Evolutionary conservation across 2,888 invertebrate genomes (phyloP).

Genomic region (Melinopterus prodromus): DNA sequence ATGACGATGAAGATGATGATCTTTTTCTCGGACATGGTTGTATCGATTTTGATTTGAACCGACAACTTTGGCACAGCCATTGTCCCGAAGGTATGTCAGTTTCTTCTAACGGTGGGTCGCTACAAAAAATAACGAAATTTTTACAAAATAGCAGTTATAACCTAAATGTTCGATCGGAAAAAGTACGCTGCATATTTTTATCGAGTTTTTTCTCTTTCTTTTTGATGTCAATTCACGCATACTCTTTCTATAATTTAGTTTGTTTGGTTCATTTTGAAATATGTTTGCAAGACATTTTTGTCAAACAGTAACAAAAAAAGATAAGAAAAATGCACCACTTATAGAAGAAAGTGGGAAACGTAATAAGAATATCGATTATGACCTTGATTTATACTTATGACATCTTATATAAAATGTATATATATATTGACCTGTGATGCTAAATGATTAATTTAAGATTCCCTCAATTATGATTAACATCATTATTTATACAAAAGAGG

Average conservation of each 20-base stretch:
- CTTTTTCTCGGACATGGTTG: slow-evolving; percentile 54
- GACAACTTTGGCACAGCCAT: slow-evolving; percentile 91
- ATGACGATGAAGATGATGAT: slow-evolving; percentile 49
- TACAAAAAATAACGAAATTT: slow-evolving; percentile 53
- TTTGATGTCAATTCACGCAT: too few relatives aligned
- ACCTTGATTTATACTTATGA: neutral
- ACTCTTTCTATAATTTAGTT: too few relatives aligned
- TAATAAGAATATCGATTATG: neutral
- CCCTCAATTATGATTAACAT: neutral
- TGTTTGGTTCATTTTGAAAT: too few relatives aligned
- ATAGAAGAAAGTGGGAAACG: neutral
- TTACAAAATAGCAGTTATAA: too few relatives aligned
- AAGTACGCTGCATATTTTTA: too few relatives aligned
- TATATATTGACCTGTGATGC: too few relatives aligned
- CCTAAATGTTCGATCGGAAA: too few relatives aligned
- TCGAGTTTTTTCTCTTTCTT: too few relatives aligned
- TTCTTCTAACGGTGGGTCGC: slow-evolving; percentile 92
- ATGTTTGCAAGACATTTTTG: too few relatives aligned
- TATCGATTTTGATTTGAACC: slow-evolving; percentile 55
- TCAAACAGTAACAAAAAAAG: neutral
- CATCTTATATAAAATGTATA: neutral
- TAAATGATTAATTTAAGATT: neutral
- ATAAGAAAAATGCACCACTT: neutral
- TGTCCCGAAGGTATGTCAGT: slow-evolving; percentile 89
- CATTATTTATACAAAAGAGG: too few relatives aligned